These are phyloP conservation scores for Atherinosoma microstoma DNA, from an alignment of 2,797 vertebrate genomes.

Conservation along the genomic window DNA sequence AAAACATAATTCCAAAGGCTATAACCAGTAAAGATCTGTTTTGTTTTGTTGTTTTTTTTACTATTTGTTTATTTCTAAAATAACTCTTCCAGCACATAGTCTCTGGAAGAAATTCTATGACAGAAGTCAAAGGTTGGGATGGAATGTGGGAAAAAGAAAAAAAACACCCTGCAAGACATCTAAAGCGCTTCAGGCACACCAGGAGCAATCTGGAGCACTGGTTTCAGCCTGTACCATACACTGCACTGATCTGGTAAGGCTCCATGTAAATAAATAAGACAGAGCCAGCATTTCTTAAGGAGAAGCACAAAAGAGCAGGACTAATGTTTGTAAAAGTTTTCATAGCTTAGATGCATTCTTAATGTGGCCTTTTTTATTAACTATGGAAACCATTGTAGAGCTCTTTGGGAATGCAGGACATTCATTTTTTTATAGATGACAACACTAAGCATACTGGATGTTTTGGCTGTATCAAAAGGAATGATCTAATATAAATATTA, in stretches of 20 bases:
- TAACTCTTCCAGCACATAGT: neutral
- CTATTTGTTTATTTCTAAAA: neutral
- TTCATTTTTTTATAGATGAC: neutral
- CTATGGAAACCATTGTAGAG: neutral
- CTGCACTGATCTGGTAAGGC: neutral
- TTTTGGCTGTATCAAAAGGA: neutral
- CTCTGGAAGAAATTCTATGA: neutral
- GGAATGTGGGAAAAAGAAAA: neutral
- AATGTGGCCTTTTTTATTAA: neutral
- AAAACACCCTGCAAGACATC: neutral
- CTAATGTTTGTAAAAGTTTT: neutral
- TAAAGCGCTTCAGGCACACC: neutral
- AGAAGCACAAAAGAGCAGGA: neutral
- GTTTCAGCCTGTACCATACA: conserved; percentile 4
- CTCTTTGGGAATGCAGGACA: neutral
- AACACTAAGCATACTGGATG: neutral
- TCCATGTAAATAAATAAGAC: neutral
- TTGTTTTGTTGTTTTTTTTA: neutral
- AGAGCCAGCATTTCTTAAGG: neutral
- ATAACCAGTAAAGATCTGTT: neutral
- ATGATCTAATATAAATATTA: neutral
- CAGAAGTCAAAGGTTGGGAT: neutral
- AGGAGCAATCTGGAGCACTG: neutral
- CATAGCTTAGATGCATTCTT: neutral
- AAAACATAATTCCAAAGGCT: neutral